These are phyloP conservation scores for Pogonognathellus flavescens DNA, from an alignment of 1,140 invertebrate genomes.

Conservation along the genomic window DNA sequence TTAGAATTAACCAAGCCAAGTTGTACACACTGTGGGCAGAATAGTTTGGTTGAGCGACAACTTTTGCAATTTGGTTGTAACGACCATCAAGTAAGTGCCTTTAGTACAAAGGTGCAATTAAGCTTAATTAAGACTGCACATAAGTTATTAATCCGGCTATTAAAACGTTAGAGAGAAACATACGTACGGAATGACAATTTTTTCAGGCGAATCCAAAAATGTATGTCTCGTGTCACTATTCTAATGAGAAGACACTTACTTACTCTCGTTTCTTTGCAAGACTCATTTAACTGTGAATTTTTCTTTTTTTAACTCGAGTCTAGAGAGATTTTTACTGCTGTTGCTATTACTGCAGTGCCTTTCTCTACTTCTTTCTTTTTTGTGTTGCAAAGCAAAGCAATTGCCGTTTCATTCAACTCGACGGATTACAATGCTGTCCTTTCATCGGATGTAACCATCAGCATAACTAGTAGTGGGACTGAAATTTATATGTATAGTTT, in stretches of 20 bases:
- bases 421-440: background rate
- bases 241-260: too few species aligned
- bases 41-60: background rate
- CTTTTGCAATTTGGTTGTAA: conserved; percentile 10
- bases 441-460: background rate
- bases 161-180: background rate
- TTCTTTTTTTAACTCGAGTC: background rate
- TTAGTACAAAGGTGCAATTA: conserved; percentile 6
- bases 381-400: background rate
- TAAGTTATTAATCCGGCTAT: conserved; percentile 25
- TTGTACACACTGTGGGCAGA: too few species aligned
- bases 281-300: background rate
- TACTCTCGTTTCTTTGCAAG: too few species aligned
- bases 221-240: background rate
- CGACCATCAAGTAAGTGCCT: background rate
- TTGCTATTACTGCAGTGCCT: background rate
- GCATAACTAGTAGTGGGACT: background rate
- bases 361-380: background rate
- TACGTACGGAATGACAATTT: background rate
- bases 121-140: conserved; percentile 12
- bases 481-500: conserved; percentile 13
- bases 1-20: background rate
- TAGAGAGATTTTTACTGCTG: background rate
- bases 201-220: background rate
- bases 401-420: background rate